A percentile compares a stretch with the other conserved stretches of the same genome.
Evolutionary conservation across 2,797 vertebrate species (phyloP).

Genomic region (Alca torda): DNA sequence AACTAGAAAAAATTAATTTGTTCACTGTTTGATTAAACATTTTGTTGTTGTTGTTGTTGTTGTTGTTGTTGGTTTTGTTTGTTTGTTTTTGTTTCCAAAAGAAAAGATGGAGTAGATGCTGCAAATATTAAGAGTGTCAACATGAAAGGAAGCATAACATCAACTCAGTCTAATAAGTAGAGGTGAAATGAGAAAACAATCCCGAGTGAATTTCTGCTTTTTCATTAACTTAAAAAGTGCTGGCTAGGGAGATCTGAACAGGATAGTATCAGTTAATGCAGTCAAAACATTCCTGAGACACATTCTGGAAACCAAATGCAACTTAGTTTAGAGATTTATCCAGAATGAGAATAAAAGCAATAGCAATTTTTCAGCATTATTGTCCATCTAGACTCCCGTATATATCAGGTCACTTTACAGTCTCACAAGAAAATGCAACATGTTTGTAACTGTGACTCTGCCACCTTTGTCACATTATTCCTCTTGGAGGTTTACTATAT

Average conservation of each 20-base stretch:
- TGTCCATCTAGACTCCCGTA: neutral
- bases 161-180: neutral
- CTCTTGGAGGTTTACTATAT: neutral
- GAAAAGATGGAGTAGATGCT: neutral
- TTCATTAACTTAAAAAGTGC: neutral
- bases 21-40: neutral
- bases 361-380: neutral
- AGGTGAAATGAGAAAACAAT: neutral
- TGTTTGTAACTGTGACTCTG: neutral
- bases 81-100: neutral
- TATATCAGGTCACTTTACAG: neutral
- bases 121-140: neutral
- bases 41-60: neutral
- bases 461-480: neutral
- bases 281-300: neutral
- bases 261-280: neutral
- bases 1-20: neutral
- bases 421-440: neutral
- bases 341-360: neutral
- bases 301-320: neutral
- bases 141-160: neutral
- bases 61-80: neutral
- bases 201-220: neutral
- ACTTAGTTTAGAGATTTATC: neutral
- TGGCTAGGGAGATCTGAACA: neutral